A percentile compares a stretch with the other conserved stretches of the same genome.
Conservation (phyloP, 2,113 vertebrate genomes). For the Daboia siamensis region DNA sequence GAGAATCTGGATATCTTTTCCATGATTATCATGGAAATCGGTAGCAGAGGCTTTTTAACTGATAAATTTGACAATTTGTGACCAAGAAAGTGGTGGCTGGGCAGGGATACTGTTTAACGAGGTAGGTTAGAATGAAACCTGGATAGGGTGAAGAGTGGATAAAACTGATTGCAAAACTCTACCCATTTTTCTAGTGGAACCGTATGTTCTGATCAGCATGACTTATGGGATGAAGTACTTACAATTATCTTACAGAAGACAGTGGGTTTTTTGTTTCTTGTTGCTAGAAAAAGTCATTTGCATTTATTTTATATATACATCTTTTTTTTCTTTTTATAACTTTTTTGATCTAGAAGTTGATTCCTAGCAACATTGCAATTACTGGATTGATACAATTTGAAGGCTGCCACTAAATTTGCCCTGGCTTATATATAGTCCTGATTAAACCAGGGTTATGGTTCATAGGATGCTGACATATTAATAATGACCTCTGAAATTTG, state of each 20-base stretch:
- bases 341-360: neutral
- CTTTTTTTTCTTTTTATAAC: neutral
- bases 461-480: neutral
- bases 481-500: neutral
- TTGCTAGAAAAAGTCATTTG: neutral
- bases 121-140: neutral
- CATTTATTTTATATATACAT: neutral
- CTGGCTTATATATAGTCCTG: neutral
- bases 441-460: neutral
- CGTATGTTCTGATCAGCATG: neutral
- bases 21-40: neutral
- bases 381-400: neutral
- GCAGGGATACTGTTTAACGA: neutral
- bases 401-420: neutral
- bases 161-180: neutral
- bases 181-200: neutral
- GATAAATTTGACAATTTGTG: neutral
- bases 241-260: neutral
- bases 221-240: neutral
- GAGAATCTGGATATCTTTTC: neutral
- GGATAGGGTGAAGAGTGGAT: neutral
- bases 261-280: neutral
- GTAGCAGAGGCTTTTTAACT: neutral
- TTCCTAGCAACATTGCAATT: neutral
- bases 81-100: neutral